A percentile compares a stretch with the other conserved stretches of the same genome.
Evolutionary conservation across 1,140 invertebrate species (phyloP).

Genomic region (Araneus ventricosus): DNA sequence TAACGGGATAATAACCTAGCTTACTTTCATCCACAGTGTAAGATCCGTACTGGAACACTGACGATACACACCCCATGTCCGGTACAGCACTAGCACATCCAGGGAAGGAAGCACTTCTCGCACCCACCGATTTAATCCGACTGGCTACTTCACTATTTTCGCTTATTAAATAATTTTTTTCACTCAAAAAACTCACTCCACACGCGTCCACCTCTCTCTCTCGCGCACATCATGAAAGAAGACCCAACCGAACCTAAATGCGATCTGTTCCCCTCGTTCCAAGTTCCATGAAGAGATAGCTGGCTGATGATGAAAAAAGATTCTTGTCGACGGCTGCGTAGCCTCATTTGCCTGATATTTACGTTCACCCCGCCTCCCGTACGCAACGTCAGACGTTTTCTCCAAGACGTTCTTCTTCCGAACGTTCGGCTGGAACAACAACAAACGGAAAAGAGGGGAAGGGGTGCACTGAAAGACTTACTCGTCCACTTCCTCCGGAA

Average conservation of each 20-base stretch:
- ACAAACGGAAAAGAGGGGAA: conserved; percentile 44
- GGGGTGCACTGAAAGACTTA: conserved; percentile 24
- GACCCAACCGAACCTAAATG: conserved; percentile 7
- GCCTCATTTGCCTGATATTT: conserved; percentile 66
- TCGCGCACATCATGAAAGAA: not conserved
- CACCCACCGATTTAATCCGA: too few relatives aligned
- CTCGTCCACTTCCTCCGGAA: conserved; percentile 32
- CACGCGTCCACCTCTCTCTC: not conserved
- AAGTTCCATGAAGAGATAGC: not conserved
- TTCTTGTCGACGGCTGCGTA: conserved; percentile 17
- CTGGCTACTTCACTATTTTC: not conserved
- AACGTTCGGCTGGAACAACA: conserved; percentile 1
- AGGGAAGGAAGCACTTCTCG: too few relatives aligned
- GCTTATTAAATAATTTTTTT: not conserved
- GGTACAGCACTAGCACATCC: not conserved
- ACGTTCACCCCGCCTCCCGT: conserved; percentile 46
- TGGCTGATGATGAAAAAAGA: not conserved
- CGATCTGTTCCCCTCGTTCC: conserved; percentile 16
- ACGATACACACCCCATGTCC: conserved; percentile 68
- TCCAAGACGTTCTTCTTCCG: conserved; percentile 9
- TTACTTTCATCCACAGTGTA: conserved; percentile 66
- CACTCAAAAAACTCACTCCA: not conserved
- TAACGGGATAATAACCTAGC: not conserved
- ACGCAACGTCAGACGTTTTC: conserved; percentile 53
- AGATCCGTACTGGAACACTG: conserved; percentile 68